These are phyloP conservation scores for Calypte anna DNA, from an alignment of 2,113 vertebrate species.

Conservation along the genomic window DNA sequence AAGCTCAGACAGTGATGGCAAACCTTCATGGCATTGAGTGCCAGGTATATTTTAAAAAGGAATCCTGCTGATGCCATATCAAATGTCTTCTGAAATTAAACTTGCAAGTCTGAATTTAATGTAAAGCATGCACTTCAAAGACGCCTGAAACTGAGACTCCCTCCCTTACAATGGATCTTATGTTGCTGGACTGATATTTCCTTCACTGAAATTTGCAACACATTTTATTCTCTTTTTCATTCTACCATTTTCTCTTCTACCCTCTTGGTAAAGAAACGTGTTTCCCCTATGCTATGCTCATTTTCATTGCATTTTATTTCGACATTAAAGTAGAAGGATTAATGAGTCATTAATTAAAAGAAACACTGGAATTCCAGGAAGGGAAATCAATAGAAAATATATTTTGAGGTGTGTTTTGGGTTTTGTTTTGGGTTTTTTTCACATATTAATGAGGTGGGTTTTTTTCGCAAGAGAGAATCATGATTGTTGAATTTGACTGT, in stretches of 20 bases:
- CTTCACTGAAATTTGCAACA: not conserved
- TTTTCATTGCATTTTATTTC: not conserved
- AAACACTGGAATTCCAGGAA: not conserved
- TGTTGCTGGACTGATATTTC: not conserved
- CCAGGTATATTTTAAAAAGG: not conserved
- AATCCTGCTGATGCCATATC: not conserved
- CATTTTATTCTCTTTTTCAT: not conserved
- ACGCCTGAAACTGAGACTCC: not conserved
- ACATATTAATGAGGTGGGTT: not conserved
- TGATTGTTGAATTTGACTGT: not conserved
- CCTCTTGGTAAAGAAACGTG: not conserved
- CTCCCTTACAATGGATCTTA: not conserved
- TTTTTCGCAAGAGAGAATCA: not conserved
- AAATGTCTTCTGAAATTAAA: slow-evolving; percentile 4
- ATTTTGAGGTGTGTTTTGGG: not conserved
- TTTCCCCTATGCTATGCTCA: not conserved
- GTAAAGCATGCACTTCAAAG: not conserved
- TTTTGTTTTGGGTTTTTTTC: not conserved
- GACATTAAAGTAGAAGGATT: not conserved
- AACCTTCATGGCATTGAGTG: not conserved
- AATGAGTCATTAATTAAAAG: not conserved
- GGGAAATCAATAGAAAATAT: not conserved
- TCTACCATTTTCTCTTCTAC: not conserved
- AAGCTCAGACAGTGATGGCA: not conserved
- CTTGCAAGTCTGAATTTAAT: not conserved